Percentiles rank a stretch among this genome's conserved stretches.
Conservation (phyloP, 2,888 invertebrate species). For the Pedicia rivosa region DNA sequence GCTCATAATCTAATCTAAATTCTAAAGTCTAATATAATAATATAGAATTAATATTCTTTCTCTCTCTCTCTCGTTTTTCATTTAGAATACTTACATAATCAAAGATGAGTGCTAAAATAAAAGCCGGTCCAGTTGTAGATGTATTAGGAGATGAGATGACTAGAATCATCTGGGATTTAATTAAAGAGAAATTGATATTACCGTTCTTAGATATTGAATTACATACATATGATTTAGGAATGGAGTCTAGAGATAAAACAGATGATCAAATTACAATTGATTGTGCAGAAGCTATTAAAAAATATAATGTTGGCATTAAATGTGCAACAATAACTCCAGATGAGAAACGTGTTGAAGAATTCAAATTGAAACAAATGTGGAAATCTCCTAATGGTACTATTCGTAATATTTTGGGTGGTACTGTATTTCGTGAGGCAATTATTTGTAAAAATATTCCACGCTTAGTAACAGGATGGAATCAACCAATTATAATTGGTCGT, state of each 20-base stretch:
- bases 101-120: conserved; percentile 40
- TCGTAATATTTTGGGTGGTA: conserved; percentile 67
- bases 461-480: conserved; percentile 85
- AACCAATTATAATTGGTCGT: conserved; percentile 96
- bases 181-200: conserved; percentile 91
- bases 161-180: conserved; percentile 94
- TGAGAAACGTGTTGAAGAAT: conserved; percentile 86
- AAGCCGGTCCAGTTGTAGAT: conserved; percentile 80
- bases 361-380: conserved; percentile 80
- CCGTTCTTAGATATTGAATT: conserved; percentile 92
- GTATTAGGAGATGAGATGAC: conserved; percentile 94
- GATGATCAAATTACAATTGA: conserved; percentile 92
- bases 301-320: conserved; percentile 96
- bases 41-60: too few species aligned
- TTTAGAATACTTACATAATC: too few species aligned
- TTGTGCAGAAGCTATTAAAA: conserved; percentile 90
- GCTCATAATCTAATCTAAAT: too few species aligned
- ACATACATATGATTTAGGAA: conserved; percentile 86
- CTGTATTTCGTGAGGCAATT: conserved; percentile 67
- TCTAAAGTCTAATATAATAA: too few species aligned
- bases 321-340: conserved; percentile 98
- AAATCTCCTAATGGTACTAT: conserved; percentile 82
- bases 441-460: conserved; percentile 90
- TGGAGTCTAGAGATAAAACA: conserved; percentile 87
- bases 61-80: too few species aligned